Percentiles rank a stretch among this genome's conserved stretches.
phyloP scores from a whole-genome alignment of 2,797 vertebrate genomes.

The Chloroceryle inda region DNA sequence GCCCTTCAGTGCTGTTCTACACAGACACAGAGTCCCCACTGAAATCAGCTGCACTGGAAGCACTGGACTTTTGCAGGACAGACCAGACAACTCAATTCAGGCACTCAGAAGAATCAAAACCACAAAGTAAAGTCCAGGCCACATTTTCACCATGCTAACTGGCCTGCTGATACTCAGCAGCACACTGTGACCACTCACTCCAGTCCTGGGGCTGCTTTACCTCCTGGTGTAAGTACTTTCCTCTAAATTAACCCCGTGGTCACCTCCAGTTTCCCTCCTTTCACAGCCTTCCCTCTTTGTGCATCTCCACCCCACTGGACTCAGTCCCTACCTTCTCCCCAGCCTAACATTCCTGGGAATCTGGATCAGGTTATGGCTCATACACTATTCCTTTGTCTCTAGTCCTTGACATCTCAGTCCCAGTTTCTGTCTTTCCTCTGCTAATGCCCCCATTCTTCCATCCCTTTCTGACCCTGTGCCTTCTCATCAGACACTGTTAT shows the following conservation, averaged over 20 bases:
- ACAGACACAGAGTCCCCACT: neutral
- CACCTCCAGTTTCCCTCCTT: neutral
- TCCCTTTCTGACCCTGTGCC: neutral
- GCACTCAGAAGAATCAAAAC: neutral
- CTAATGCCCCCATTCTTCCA: neutral
- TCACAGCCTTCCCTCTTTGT: neutral
- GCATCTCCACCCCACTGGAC: neutral
- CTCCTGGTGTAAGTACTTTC: neutral
- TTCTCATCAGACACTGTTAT: neutral
- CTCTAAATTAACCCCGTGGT: neutral
- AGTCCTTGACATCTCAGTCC: neutral
- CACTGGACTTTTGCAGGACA: neutral
- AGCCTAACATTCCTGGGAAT: neutral
- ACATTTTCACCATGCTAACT: neutral
- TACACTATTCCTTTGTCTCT: neutral
- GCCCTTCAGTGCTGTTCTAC: neutral
- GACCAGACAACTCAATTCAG: neutral
- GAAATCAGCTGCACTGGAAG: neutral
- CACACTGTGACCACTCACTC: neutral
- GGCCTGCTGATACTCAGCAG: neutral
- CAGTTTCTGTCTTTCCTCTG: neutral
- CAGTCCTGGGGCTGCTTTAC: neutral
- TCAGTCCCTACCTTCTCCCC: neutral
- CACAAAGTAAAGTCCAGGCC: neutral
- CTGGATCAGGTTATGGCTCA: neutral